Evolutionary conservation across 2,888 invertebrate genomes (phyloP), one percentile per base, ranked within the genome.

Genomic region (Uloborus plumipes): DNA sequence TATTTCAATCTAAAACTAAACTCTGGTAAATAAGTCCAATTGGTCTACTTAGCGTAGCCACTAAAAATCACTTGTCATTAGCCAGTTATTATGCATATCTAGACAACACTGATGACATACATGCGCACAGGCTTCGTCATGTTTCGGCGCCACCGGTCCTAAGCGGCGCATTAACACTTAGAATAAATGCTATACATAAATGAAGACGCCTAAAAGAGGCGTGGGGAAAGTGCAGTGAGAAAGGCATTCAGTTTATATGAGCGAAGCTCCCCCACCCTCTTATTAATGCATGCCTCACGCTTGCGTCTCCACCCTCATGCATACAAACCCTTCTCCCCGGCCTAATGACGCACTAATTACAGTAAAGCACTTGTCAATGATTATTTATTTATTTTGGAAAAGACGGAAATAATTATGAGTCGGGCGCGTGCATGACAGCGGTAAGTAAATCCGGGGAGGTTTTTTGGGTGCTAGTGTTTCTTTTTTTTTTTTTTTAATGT

Each of bases 341-440:
- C 50, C 65, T 67, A 73, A 73, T 67, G 79, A 50, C 14, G 26
- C 49, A 50, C 70, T 81, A 81, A 81, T 81, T 81, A 75, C 75
- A 51, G 64, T 58, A 39, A 64, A 20, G 50, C 58, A 64, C 69
- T 74, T 69, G 73, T 67, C 64, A 70, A 70, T 81, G 55, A 81
- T 81, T 75, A 75, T 75, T 75, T 81, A 70, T 81, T 74, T 81
- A 75, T 73, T 78, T 80, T 55, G 53, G n/a, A 50, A 64, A 61
- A 18, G 72, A 58, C 49, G 73, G 69, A 61, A 80, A 80, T 80
- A 73, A 80, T 73, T 61, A 59, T 18, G 47, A 64, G 69, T 51
- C 59, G 65, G 20, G 51, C 78, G 26, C 50, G 59, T 61, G 18
- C 47, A 26, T 39, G 9, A 39, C 39, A 67, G n/a, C 15, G 67